Evolutionary conservation across 2,797 vertebrate species (phyloP), one percentile per base, ranked within the genome.

Genomic region (Rachycentron canadum): DNA sequence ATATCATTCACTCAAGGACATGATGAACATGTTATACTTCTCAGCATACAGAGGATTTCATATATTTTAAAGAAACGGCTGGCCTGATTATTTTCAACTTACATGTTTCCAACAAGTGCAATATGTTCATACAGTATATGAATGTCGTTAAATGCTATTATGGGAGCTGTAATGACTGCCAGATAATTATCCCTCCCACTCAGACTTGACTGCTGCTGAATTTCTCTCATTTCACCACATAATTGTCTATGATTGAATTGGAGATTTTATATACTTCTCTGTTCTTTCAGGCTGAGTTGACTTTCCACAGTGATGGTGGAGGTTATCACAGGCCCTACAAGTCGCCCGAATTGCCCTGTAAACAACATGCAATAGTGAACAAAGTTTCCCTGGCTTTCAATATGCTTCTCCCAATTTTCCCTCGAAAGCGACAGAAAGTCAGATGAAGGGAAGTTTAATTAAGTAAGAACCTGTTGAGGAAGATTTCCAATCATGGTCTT

Each of bases 391-490:
- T 59, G 83, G 84, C 84, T 92, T 92, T 93, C 75, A 92, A 82
- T 86, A 73, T 68, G 88, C 85, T 81, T 88, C 90, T 87, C 83
- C 88, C 88, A 75, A 90, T 92, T 92, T 93, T 92, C 89, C 90
- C 83, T 93, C 85, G 86, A 93, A 92, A 93, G 92, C 88, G 67
- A 70, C 88, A 86, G 85, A 93, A 93, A 94, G 88, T 93, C 90
- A 89, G 80, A 94, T 92, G 91, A 92, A 94, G 93, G 93, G 91
- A 94, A 94, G 92, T 94, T 95, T 95, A 95, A 96, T 95, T 95
- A 95, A 95, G 94, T 94, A 93, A 94, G 93, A 94, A 95, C 94
- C 94, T 95, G 95, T 95, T 95, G 95, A 95, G 91, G 92, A 92
- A 94, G 86, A 93, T 95, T 96, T 95, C 94, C 94, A 95, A 93